Evolutionary conservation across 2,113 vertebrate species (phyloP), one percentile per base, ranked within the genome.

Genomic region (Lepisosteus oculatus): DNA sequence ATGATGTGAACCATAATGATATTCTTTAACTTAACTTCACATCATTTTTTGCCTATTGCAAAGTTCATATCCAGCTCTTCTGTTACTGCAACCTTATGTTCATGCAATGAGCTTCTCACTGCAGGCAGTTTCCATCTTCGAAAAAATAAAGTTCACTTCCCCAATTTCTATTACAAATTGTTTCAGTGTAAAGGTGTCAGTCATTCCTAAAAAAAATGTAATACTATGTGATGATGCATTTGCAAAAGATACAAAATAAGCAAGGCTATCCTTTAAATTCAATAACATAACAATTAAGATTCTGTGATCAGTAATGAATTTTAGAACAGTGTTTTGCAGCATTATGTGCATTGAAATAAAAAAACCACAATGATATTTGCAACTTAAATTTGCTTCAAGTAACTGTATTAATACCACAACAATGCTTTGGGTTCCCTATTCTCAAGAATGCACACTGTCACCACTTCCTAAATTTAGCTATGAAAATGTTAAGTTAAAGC

Each of bases 361-460:
- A 17, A 41, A 9, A 89, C 91, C 90, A 85, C 93, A 92, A 79
- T 88, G 81, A 93, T 88, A 89, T 86, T 91, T 92, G 85, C 85
- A 89, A 87, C 88, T 91, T 90, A 90, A 93, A 93, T 94, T 90
- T 95, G 93, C 92, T 94, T 86, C 84, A 93, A 93, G 95, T 94
- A 95, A 95, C 92, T 96, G 91, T 86, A 90, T 93, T 93, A 92
- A 94, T 93, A 95, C 94, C 91, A 82, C 94, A 94, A 84, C 77
- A 81, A 85, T 86, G 88, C 82, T 2, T 77, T 85, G 89, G 86
- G 86, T 96, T 98, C 95, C 94, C 79, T 77, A 92, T 95, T 96
- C 83, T 92, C 87, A 85, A 85, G 90, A 90, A 92, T 93, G 94
- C 95, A 96, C 93, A 92, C 93, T 94, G 91, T 85, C 86, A 91